Evolutionary conservation across 2,113 vertebrate genomes (phyloP), one percentile per base, ranked within the genome.

Genomic region (Ancistrus triradiatus): DNA sequence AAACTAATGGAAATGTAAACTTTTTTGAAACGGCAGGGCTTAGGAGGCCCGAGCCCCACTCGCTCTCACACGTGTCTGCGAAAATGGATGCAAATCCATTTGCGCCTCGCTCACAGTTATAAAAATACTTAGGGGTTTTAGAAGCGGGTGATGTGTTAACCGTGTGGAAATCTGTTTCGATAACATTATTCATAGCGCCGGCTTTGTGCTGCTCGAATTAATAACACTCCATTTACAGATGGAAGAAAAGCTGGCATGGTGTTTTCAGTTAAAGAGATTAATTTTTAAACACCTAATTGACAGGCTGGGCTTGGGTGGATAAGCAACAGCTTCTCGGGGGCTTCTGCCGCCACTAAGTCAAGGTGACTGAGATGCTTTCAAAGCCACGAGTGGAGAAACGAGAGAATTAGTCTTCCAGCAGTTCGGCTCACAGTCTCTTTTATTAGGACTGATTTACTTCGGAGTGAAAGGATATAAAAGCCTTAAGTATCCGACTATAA

Each of bases 201-300:
- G 82, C 85, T 88, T 85, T 85, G 83, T 78, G 59, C 85, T 68
- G 84, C 77, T 84, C 76, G 85, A 89, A 88, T 89, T 86, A 86
- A 87, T 89, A 88, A 85, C 86, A 88, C 88, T 88, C 86, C 81
- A 84, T 88, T 88, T 89, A 81, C 83, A 88, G 86, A 86, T 72
- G 77, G 85, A 85, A 84, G 78, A 85, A n/a, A 88, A 87, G 85
- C 82, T 67, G 83, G 84, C 83, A 77, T 84, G 84, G 82, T 85
- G 81, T 88, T 88, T 89, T 79, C 86, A 87, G 86, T 86, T 89
- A 89, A 89, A 89, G 87, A 89, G 85, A 89, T 90, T 88, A 86
- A 89, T 89, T 90, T 88, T 88, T 86, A 88, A 89, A 89, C 85
- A 87, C 83, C 86, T 89, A 88, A 89, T 88, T 88, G 86, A 87